These are phyloP conservation scores for Periphyllus acericola DNA, from an alignment of 2,888 invertebrate species.

Conservation along the genomic window DNA sequence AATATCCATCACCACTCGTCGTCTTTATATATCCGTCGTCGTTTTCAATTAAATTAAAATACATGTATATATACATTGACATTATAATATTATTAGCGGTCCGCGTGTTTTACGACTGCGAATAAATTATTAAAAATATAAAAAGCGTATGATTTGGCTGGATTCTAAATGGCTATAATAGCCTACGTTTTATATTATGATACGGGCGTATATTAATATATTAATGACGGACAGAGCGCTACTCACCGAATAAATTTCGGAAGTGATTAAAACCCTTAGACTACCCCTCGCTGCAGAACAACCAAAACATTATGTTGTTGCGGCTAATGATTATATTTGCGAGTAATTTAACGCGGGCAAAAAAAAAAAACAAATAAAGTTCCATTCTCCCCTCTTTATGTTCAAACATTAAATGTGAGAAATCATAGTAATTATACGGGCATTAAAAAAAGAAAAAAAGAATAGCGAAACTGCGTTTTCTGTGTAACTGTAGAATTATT, in stretches of 20 bases:
- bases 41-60: too few species aligned
- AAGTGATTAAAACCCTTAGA: neutral
- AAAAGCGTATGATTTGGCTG: too few species aligned
- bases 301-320: neutral
- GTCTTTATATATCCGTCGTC: too few species aligned
- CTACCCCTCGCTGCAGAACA: neutral
- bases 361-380: neutral
- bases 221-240: neutral
- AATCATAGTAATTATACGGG: neutral
- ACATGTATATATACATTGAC: too few species aligned
- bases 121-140: too few species aligned
- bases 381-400: neutral
- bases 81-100: too few species aligned
- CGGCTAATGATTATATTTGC: neutral
- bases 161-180: too few species aligned
- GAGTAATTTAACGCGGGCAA: conserved; percentile 19
- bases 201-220: too few species aligned
- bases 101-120: too few species aligned
- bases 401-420: neutral
- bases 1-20: too few species aligned
- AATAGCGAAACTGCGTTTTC: neutral
- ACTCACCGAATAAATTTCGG: neutral
- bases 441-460: neutral
- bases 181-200: too few species aligned
- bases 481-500: neutral